Conservation (phyloP, 1,140 invertebrate genomes). For the Bombus sibiricus region DNA sequence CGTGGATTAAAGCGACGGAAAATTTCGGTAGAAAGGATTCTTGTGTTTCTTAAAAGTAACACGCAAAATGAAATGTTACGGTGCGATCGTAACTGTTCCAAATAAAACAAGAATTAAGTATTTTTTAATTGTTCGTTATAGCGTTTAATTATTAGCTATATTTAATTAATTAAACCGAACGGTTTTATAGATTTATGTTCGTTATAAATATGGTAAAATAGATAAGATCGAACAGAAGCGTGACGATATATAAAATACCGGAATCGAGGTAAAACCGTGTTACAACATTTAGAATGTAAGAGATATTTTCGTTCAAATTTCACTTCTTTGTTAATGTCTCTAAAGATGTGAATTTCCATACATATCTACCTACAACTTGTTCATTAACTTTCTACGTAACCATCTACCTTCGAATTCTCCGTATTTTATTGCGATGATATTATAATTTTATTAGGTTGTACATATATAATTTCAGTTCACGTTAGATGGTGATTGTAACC, state of each 20-base stretch:
- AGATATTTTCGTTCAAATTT: background rate
- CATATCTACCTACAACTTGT: background rate
- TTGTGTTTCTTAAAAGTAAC: background rate
- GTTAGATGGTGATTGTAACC: background rate
- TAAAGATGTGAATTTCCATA: too few relatives aligned
- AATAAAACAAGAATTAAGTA: background rate
- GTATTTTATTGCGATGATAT: background rate
- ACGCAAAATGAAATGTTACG: background rate
- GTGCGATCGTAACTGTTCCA: background rate
- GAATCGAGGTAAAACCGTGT: background rate
- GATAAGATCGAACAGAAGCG: too few relatives aligned
- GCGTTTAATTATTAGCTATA: rapidly evolving
- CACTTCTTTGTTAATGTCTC: background rate
- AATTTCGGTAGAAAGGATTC: background rate
- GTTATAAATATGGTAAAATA: background rate
- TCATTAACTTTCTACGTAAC: background rate
- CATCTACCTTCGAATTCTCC: background rate
- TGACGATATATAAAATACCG: background rate
- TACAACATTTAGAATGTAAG: background rate
- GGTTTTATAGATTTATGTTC: background rate
- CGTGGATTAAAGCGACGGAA: background rate
- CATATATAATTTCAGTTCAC: background rate
- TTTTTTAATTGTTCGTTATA: background rate
- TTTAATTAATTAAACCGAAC: background rate
- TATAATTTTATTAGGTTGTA: background rate